Base-by-base conservation (phyloP, 2,888 invertebrate genomes). In the Mesorhabditis spiculigera region DNA sequence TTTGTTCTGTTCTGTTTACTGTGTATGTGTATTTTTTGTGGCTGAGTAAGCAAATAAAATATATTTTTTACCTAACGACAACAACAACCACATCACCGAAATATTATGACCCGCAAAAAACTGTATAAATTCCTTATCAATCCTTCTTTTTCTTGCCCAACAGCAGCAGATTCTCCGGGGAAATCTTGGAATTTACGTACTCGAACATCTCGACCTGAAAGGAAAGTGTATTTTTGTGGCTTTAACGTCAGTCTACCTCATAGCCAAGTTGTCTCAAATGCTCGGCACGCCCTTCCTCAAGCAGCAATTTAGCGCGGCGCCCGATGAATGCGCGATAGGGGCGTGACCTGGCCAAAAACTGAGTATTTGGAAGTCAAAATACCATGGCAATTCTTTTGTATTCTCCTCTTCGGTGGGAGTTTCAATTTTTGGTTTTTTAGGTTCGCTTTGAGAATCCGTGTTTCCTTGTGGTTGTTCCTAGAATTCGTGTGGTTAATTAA, bases 131-230 rank as follows among this genome's bases (percentile, higher is more conserved):
- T 28, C 28, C 28, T 28, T 28, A 28, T 28, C 28, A 28, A 28
- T 28, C 28, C 28, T 28, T 28, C 28, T 28, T 28, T 28, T 28
- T 28, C 28, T 28, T 28, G 28, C 78, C 83, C 50, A 83, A 70
- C 72, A 83, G 77, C 28, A 83, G 70, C 45, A 83, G 72, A 73
- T 83, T 83, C 67, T 83, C 83, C 4, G 82, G 83, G n/a, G 82
- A 81, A 8, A 80, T 69, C 6, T 68, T 50, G 5, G 71, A 61
- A 10, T 75, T 72, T 6, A 81, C 78, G 67, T 83, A 83, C 68
- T 78, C 71, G 6, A 80, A 70, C 41, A 83, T 65, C 63, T 64
- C 10, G n/a, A 50, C 58, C 58, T 50, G n/a, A 50, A 50, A 13
- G n/a, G 58, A n/a, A 13, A 50, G 58, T 13, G 8, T 13, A 13